Evolutionary conservation across 2,797 vertebrate species (phyloP), one percentile per base, ranked within the genome.

Genomic region (Myotis daubentonii): DNA sequence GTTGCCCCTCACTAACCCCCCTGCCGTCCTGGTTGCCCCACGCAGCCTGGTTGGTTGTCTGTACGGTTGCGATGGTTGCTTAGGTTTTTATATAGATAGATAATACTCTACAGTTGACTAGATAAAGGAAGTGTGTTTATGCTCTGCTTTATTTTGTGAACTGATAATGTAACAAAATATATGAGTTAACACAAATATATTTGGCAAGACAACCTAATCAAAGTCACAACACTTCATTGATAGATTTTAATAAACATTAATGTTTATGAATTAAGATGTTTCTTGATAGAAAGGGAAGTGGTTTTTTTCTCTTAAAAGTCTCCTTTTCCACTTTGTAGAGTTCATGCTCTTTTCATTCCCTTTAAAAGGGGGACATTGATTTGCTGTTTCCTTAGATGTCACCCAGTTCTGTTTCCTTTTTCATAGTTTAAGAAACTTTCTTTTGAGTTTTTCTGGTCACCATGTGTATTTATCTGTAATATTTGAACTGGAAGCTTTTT

Each of bases 341-440:
- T 16, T 92, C 38, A 51, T 12, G 49, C 44, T 76, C 51, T 84
- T 92, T 82, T 41, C 49, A 86, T 47, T 90, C 17, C 49, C n/a
- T 82, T 89, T 87, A 49, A 92, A 94, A 53, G 9, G 33, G 41
- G n/a, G 71, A 19, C 11, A 75, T 22, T 53, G 47, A 72, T 70
- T 79, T 41, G 47, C 38, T 95, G n/a, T 75, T 96, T 93, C 87
- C 87, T 95, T 94, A 92, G n/a, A 84, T 92, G 66, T 89, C 66
- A 91, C 30, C 44, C 72, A 94, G 60, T 66, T 71, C 55, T 66
- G 65, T 89, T 93, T 87, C 28, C 65, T 95, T 94, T 91, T 85
- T 91, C 62, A 47, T 88, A 92, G 81, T 96, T 97, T 91, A 91
- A 82, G 76, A 95, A 96, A 72, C 6, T 72, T 85, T 81, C 53